phyloP scores from a whole-genome alignment of 2,113 vertebrate species.

The Serinus canaria region DNA sequence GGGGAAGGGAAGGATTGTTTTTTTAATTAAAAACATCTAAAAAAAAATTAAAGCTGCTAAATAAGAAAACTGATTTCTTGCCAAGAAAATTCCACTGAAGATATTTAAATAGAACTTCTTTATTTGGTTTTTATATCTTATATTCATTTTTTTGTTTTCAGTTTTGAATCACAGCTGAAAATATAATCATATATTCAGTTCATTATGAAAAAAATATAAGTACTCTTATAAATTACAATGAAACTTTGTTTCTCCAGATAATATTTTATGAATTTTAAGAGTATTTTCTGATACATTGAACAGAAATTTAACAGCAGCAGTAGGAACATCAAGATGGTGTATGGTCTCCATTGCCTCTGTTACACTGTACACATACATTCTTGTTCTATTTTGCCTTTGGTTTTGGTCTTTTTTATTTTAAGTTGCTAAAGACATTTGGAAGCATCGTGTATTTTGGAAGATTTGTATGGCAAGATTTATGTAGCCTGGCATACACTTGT shows the following conservation, averaged over 20 bases:
- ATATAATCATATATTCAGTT: neutral
- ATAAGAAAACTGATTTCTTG: conserved; percentile 4
- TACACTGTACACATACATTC: neutral
- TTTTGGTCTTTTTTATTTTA: neutral
- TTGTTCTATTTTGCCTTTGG: neutral
- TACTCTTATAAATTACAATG: neutral
- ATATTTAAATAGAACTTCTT: conserved; percentile 61
- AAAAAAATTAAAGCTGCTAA: neutral
- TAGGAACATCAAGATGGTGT: neutral
- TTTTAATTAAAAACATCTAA: neutral
- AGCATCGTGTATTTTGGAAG: neutral
- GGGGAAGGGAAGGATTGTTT: neutral
- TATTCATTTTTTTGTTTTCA: neutral
- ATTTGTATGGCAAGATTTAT: neutral
- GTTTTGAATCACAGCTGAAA: conserved; percentile 30
- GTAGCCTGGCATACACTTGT: neutral
- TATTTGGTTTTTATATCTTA: neutral
- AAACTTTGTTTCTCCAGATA: neutral
- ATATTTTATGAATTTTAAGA: neutral
- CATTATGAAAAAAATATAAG: neutral
- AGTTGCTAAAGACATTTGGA: neutral
- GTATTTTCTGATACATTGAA: neutral
- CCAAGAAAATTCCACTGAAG: conserved; percentile 48
- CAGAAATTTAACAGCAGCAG: neutral
- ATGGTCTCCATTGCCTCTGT: neutral